A percentile compares a stretch with the other conserved stretches of the same genome.
phyloP scores from a whole-genome alignment of 2,797 vertebrate genomes.

The Chromobotia macracanthus region DNA sequence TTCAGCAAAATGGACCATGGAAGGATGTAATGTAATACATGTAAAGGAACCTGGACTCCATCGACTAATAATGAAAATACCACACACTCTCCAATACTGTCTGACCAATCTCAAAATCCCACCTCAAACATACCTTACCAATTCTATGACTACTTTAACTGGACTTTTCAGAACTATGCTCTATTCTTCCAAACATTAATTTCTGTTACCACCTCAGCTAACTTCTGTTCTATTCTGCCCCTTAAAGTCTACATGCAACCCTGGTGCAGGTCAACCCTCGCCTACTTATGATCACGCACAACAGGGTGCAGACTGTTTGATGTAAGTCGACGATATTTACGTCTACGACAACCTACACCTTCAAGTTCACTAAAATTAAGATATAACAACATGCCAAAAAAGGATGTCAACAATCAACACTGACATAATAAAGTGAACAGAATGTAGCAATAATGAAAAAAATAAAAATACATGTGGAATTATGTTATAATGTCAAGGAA shows the following conservation, averaged over 20 bases:
- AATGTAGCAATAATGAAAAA: constrained; percentile 36
- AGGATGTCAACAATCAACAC: constrained; percentile 76
- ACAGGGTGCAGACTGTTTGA: constrained; percentile 50
- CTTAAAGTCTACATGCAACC: constrained; percentile 37
- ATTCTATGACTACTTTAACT: constrained; percentile 47
- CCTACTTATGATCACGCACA: constrained; percentile 22
- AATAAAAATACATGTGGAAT: constrained; percentile 9
- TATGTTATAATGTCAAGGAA: constrained; percentile 11
- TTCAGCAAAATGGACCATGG: constrained; percentile 32
- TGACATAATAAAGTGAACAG: constrained; percentile 57
- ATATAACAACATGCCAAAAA: constrained; percentile 68
- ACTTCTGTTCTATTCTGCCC: neutral
- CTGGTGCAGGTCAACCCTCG: constrained; percentile 20
- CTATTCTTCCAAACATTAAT: constrained; percentile 28
- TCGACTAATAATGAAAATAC: constrained; percentile 5
- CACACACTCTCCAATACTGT: constrained; percentile 29
- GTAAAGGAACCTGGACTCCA: constrained; percentile 42
- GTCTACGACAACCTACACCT: constrained; percentile 53
- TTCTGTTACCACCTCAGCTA: constrained; percentile 24
- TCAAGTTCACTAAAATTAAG: constrained; percentile 61
- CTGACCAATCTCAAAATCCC: constrained; percentile 34
- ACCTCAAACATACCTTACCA: constrained; percentile 31
- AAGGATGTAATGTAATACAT: constrained; percentile 33
- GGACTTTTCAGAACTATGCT: constrained; percentile 37
- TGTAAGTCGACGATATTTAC: constrained; percentile 20